Evolutionary conservation across 2,113 vertebrate species (phyloP).

Genomic region (Riparia riparia): DNA sequence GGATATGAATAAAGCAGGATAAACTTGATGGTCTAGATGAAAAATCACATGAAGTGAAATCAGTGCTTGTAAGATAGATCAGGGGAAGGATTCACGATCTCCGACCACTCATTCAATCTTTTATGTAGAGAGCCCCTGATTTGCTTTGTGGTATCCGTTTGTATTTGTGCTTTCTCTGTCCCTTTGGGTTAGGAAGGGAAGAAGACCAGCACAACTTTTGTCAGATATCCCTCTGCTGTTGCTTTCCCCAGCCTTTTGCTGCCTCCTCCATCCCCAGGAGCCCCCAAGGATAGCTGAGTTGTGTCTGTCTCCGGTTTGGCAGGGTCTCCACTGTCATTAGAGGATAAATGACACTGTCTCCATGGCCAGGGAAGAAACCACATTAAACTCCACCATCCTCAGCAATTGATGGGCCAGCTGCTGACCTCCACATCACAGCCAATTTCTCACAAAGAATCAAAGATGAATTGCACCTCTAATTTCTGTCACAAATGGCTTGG

Average conservation of each 20-base stretch:
- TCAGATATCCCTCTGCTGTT: not conserved
- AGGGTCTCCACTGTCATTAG: not conserved
- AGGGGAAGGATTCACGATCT: not conserved
- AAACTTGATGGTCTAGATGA: not conserved
- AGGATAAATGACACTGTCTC: conserved; percentile 3
- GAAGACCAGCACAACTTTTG: not conserved
- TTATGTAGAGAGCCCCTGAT: not conserved
- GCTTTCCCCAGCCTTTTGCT: not conserved
- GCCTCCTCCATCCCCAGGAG: not conserved
- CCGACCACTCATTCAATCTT: not conserved
- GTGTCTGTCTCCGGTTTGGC: rapidly evolving
- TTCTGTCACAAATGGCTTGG: conserved; percentile 34
- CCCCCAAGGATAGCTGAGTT: not conserved
- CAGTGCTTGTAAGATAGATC: not conserved
- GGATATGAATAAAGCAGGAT: not conserved
- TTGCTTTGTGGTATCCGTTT: not conserved
- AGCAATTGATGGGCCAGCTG: not conserved
- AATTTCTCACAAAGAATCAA: conserved; percentile 7
- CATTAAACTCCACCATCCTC: not conserved
- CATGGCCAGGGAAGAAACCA: not conserved
- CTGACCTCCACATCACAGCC: not conserved
- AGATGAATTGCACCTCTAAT: not conserved
- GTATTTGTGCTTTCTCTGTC: not conserved
- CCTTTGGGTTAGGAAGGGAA: not conserved
- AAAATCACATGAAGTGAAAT: not conserved